Evolutionary conservation across 1,140 invertebrate genomes (phyloP), one percentile per base, ranked within the genome.

Genomic region (Rhyzopertha dominica): DNA sequence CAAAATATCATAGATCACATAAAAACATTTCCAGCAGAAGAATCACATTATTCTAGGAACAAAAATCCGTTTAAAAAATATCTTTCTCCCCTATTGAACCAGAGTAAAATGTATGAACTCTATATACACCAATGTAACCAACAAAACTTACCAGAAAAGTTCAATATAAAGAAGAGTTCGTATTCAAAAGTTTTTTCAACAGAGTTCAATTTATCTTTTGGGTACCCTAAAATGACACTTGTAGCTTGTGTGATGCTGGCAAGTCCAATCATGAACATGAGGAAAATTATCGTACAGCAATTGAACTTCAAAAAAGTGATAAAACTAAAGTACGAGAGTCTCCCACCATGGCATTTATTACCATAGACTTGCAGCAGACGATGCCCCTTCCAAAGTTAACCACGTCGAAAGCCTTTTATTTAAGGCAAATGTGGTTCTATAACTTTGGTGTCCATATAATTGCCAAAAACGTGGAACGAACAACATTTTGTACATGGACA

Each of bases 341-440:
- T 26, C 29, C 36, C 17, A 43, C 50, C 17, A 31, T 35, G 25
- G 37, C 29, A 16, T 54, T 44, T 42, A 44, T 58, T 28, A 59
- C 56, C 13, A 38, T 58, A 14, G 49, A 55, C 42, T 34, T 59
- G 29, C 53, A 55, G 34, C 49, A 57, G 43, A 55, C 48, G 5
- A 51, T 52, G 42, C 49, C 49, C 17, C 26, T 54, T n/a, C 43
- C 51, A 2, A 54, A 52, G 32, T 16, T 60, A 24, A 19, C 44
- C 19, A 61, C 56, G 9, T 54, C 49, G 26, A 56, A 59, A 34
- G 51, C 55, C 18, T 59, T 53, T 32, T 58, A 58, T 37, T 35
- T 49, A 30, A 7, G 51, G 13, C 56, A 60, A 37, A 44, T 56
- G 23, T 58, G 43, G 44, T 40, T 58, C 17, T 51, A 54, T 38